Evolutionary conservation across 2,888 invertebrate species (phyloP), one percentile per base, ranked within the genome.

Genomic region (Protophormia terraenovae): DNA sequence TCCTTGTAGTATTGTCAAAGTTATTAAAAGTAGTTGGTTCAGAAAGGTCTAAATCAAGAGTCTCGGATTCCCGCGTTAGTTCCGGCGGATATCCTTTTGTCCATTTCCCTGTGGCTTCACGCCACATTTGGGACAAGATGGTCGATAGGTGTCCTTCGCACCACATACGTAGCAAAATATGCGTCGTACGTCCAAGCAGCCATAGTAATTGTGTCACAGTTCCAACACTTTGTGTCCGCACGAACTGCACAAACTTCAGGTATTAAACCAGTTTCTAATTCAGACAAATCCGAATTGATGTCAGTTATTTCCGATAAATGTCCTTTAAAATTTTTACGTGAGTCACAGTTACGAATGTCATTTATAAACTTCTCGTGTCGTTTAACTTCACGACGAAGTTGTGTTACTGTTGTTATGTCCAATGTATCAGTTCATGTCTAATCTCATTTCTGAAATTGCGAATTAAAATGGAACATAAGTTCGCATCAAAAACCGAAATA

Each of bases 371-470:
- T 72, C 7, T 72, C 72, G 19, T 60, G 72, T 12, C 24, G 19
- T 8, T 41, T 27, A 1, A 73, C 60, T 41, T 41, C 73, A 7
- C 19, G 10, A 2, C 73, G 41, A 5, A 73, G 32, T 19, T 62
- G 32, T 0, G 47, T 12, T n/a, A 73, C 32, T 19, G 32, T 47
- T 3, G 24, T 8, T 58, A 73, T 73, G 2, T 60, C 41, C 7
- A 22, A 27, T 58, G 71, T 8, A 58, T 16, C 7, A 72, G 45
- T 58, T 72, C 29, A 12, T 55, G 55, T 14, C 55, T 14, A 19
- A 72, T 60, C 16, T 72, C 29, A 12, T 41, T 16, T 45, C 29
- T 41, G 4, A 72, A 24, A 60, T 72, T 72, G 12, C 45, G 41
- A 16, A 58, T 4, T 16, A 58, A 27, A 22, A 45, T 72, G 10